phyloP scores from a whole-genome alignment of 1,140 invertebrate genomes.

The Drosophila pseudoobscura region DNA sequence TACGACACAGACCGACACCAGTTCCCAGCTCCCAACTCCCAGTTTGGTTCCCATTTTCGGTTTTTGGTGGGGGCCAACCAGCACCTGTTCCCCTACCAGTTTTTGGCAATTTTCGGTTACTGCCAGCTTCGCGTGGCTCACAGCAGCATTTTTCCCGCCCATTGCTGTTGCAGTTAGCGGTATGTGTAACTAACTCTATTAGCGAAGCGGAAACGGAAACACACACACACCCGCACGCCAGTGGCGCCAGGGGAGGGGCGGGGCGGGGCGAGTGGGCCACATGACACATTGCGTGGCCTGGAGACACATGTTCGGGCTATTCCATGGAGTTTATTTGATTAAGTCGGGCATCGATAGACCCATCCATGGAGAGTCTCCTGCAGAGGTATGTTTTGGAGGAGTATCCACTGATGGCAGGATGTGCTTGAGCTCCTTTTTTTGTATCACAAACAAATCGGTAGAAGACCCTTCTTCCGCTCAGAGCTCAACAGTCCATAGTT shows the following conservation, averaged over 20 bases:
- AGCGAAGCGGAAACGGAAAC: constrained; percentile 78
- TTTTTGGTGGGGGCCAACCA: neutral
- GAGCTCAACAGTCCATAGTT: too few relatives aligned
- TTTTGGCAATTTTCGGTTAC: constrained; percentile 40
- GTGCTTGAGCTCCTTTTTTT: too few relatives aligned
- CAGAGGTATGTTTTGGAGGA: too few relatives aligned
- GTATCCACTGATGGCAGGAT: too few relatives aligned
- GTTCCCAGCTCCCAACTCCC: constrained; percentile 1
- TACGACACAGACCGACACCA: neutral
- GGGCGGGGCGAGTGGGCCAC: neutral
- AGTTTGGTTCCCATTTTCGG: constrained; percentile 27
- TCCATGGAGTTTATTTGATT: neutral
- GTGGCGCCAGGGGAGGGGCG: neutral
- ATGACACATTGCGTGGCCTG: constrained; percentile 33
- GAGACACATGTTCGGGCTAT: constrained; percentile 44
- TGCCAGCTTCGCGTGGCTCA: constrained; percentile 17
- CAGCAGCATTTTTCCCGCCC: constrained; percentile 43
- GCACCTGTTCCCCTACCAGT: constrained; percentile 23
- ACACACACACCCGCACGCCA: constrained; percentile 23
- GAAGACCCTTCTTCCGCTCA: too few relatives aligned
- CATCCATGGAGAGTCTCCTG: too few relatives aligned
- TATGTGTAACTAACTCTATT: constrained; percentile 82
- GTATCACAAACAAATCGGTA: too few relatives aligned
- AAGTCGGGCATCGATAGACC: too few relatives aligned
- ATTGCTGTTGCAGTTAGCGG: constrained; percentile 40